phyloP scores from a whole-genome alignment of 2,797 vertebrate species.

The Chaetophractus vellerosus region DNA sequence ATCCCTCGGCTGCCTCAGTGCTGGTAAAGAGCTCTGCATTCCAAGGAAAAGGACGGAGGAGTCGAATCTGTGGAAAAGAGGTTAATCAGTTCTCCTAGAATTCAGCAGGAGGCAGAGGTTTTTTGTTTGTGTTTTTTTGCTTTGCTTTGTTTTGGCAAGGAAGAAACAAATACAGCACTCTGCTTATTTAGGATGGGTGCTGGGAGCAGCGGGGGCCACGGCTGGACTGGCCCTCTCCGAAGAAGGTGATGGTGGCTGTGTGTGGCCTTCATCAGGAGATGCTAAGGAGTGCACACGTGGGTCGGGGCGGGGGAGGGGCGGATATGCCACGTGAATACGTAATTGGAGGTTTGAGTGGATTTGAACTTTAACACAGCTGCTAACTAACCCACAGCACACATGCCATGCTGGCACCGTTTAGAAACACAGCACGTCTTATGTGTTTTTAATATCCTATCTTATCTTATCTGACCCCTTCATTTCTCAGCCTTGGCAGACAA shows the following conservation, averaged over 20 bases:
- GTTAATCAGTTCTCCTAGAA: constrained; percentile 61
- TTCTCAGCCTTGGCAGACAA: constrained; percentile 87
- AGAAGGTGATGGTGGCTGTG: not conserved
- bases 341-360: constrained; percentile 82
- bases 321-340: constrained; percentile 66
- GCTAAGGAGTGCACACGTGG: not conserved
- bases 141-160: constrained; percentile 63
- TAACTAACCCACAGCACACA: constrained; percentile 84
- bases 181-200: constrained; percentile 2
- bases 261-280: not conserved
- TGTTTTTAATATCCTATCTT: constrained; percentile 90
- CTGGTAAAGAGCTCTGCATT: not conserved
- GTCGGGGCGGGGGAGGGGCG: not conserved
- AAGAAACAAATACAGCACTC: constrained; percentile 43
- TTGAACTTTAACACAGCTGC: constrained; percentile 85
- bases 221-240: constrained; percentile 1
- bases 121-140: constrained; percentile 27
- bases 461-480: constrained; percentile 86
- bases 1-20: not conserved
- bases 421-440: constrained; percentile 88
- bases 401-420: constrained; percentile 87
- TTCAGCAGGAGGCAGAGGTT: constrained; percentile 26
- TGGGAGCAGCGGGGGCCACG: not conserved
- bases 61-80: not conserved
- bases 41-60: not conserved